Conservation (phyloP, 2,888 invertebrate species). For the Agrochola circellaris region DNA sequence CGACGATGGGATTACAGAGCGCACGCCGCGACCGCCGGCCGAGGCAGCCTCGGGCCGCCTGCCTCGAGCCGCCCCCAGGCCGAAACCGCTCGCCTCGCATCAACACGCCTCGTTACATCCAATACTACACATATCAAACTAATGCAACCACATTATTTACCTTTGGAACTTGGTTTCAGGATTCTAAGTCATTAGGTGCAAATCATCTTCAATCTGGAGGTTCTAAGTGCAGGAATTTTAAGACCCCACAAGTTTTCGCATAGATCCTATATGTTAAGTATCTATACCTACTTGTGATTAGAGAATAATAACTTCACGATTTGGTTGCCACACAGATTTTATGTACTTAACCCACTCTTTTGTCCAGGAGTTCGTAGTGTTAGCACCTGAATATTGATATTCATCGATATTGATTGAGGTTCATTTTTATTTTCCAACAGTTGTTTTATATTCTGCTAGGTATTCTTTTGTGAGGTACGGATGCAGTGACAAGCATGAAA, state of each 20-base stretch:
- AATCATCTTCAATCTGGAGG: background rate
- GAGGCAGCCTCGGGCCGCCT: slow-evolving; percentile 61
- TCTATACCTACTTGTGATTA: background rate
- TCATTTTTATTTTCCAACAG: background rate
- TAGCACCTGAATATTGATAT: slow-evolving; percentile 13
- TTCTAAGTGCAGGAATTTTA: background rate
- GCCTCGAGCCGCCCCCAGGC: slow-evolving; percentile 57
- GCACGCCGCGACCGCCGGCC: slow-evolving; percentile 73
- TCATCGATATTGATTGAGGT: slow-evolving; percentile 12
- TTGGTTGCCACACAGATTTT: background rate
- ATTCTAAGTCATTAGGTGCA: background rate
- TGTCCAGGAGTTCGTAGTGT: background rate
- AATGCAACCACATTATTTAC: slow-evolving; percentile 16
- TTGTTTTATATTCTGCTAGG: slow-evolving; percentile 30
- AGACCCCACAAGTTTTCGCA: background rate
- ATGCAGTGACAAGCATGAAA: slow-evolving; percentile 77
- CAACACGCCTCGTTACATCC: slow-evolving; percentile 76
- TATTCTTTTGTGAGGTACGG: slow-evolving; percentile 35
- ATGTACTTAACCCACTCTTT: background rate
- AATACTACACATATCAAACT: slow-evolving; percentile 32
- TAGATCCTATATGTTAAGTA: background rate
- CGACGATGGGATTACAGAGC: slow-evolving; percentile 88
- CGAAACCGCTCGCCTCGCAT: slow-evolving; percentile 66
- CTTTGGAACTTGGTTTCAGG: slow-evolving; percentile 9
- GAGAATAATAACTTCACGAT: background rate